These are phyloP conservation scores for Conus canariensis DNA, from an alignment of 2,888 invertebrate species.

Conservation along the genomic window DNA sequence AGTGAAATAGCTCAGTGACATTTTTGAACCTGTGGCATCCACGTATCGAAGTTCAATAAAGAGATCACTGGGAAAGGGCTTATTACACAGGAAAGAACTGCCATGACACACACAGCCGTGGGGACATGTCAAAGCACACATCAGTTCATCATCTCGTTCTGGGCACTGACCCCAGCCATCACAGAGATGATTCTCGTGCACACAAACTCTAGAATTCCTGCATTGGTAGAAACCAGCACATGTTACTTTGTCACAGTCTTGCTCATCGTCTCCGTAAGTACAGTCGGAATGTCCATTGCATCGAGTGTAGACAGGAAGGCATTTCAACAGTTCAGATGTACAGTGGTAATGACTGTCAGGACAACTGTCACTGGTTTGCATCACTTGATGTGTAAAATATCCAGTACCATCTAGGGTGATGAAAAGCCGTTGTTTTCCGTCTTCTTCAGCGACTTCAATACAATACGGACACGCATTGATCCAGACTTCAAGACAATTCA, in stretches of 20 bases:
- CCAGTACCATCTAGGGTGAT: not conserved
- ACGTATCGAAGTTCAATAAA: not conserved
- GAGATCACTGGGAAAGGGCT: not conserved
- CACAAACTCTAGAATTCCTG: not conserved
- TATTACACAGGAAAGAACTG: not conserved
- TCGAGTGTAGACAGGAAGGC: conserved; percentile 11
- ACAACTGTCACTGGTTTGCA: not conserved
- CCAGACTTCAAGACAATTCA: not conserved
- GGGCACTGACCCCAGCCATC: conserved; percentile 27
- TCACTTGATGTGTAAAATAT: not conserved
- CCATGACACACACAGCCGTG: not conserved
- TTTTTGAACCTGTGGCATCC: not conserved
- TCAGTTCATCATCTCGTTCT: not conserved
- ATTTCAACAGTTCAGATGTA: not conserved
- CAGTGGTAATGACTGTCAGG: conserved; percentile 1
- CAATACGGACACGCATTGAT: not conserved
- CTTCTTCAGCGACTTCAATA: not conserved
- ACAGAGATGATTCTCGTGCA: not conserved
- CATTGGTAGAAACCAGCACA: not conserved
- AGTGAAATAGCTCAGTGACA: not conserved
- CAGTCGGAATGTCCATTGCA: conserved; percentile 5
- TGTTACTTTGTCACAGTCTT: not conserved
- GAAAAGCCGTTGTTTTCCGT: not conserved
- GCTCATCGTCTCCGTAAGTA: not conserved
- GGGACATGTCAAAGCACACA: conserved; percentile 6